These are phyloP conservation scores for Ormyrus pomaceus DNA, from an alignment of 2,888 invertebrate species.

Conservation along the genomic window DNA sequence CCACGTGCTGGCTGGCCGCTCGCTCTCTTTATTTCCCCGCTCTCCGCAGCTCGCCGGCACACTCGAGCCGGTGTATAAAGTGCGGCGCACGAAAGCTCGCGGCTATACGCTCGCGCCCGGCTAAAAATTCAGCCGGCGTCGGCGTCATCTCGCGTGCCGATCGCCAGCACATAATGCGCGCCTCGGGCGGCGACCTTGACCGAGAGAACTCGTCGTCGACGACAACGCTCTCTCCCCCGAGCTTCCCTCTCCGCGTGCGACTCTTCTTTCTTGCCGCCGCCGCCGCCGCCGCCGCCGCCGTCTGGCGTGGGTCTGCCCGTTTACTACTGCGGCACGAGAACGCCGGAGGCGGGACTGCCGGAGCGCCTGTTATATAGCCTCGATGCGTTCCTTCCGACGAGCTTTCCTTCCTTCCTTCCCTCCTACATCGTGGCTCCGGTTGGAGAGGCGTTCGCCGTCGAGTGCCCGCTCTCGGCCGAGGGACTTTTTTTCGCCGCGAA, in stretches of 20 bases:
- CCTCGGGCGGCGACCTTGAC: conserved; percentile 20
- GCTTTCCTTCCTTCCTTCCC: background rate
- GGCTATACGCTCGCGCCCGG: background rate
- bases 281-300: background rate
- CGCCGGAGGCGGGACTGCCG: background rate
- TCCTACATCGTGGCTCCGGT: background rate
- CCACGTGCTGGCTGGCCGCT: background rate
- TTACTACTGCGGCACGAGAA: conserved; percentile 14
- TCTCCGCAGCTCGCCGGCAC: background rate
- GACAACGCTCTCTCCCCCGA: no score
- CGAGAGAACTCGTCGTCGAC: conserved; percentile 5
- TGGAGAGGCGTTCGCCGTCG: background rate
- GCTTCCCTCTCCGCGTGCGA: background rate
- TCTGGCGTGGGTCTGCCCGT: conserved; percentile 35
- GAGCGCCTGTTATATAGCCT: conserved; percentile 13
- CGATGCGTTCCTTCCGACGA: background rate
- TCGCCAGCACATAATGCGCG: no score
- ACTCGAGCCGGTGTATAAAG: background rate
- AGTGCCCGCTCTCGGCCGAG: background rate
- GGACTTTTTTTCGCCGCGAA: no score
- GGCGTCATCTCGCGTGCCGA: no score
- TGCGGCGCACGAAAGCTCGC: no score
- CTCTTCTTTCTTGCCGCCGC: conserved; percentile 4
- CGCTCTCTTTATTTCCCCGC: no score
- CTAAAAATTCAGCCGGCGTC: no score